Percentiles rank a stretch among this genome's conserved stretches.
Evolutionary conservation across 2,888 invertebrate species (phyloP).

Genomic region (Ochropleura plecta): DNA sequence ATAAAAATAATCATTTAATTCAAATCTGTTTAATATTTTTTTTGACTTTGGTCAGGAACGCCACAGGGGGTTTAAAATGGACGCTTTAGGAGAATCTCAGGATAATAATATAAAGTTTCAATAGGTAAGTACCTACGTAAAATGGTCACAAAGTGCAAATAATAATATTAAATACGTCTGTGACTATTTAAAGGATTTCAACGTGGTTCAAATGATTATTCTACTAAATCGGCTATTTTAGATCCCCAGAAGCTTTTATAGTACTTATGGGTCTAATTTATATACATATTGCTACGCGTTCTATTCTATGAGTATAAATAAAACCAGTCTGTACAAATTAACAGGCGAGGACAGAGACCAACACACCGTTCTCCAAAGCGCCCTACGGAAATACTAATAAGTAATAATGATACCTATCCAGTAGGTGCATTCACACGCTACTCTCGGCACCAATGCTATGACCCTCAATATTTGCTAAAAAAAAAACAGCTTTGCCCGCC

Average conservation of each 20-base stretch:
- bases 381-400: conserved; percentile 34
- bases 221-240: no score
- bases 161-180: no score
- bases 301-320: background rate
- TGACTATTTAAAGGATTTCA: no score
- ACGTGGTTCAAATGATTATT: no score
- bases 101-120: no score
- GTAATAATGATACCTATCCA: background rate
- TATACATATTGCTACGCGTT: background rate
- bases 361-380: no score
- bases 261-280: background rate
- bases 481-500: background rate
- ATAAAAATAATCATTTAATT: background rate
- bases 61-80: no score
- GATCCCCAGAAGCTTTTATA: no score
- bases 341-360: conserved; percentile 2
- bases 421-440: background rate
- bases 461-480: background rate
- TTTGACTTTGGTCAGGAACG: background rate
- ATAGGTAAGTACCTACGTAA: no score
- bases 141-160: no score
- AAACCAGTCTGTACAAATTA: conserved; percentile 5
- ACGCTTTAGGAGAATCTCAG: no score
- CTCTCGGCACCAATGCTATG: background rate
- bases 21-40: background rate